These are phyloP conservation scores for Gymnoscopelus microlampas DNA, from an alignment of 2,797 vertebrate species.

Conservation along the genomic window DNA sequence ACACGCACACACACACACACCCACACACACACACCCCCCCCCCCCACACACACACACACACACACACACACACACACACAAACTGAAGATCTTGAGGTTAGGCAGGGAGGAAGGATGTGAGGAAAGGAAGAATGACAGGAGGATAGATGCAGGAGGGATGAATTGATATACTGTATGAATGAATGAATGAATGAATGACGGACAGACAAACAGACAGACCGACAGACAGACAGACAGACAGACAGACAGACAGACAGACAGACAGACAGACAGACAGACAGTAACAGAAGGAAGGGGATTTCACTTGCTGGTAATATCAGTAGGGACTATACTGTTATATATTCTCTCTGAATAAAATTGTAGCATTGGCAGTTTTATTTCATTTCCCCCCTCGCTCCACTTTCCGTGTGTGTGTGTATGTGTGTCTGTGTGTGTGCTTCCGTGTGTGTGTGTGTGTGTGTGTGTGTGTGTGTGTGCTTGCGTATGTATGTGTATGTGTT, in stretches of 20 bases:
- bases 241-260: slow-evolving; percentile 14
- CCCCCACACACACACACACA: slow-evolving; percentile 13
- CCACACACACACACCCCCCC: not conserved
- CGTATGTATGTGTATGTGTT: not conserved
- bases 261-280: slow-evolving; percentile 34
- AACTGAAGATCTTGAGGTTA: slow-evolving; percentile 14
- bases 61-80: slow-evolving; percentile 11
- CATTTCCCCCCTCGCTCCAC: slow-evolving; percentile 24
- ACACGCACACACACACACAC: slow-evolving; percentile 15
- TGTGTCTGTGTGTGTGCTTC: slow-evolving; percentile 26
- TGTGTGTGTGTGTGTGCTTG: slow-evolving; percentile 4
- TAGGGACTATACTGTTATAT: slow-evolving; percentile 57
- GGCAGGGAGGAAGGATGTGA: too few relatives aligned
- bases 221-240: slow-evolving; percentile 6
- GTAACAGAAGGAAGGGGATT: slow-evolving; percentile 17
- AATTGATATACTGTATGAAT: too few relatives aligned
- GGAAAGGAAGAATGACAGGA: too few relatives aligned
- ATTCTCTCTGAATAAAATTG: slow-evolving; percentile 72
- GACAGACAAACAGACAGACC: not conserved
- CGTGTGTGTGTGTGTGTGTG: not conserved
- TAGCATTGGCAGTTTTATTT: slow-evolving; percentile 61
- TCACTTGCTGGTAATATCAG: slow-evolving; percentile 45
- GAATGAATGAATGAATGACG: not conserved
- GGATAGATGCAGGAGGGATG: too few relatives aligned
- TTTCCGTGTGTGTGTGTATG: too few relatives aligned